These are phyloP conservation scores for Brevimyrus niger DNA, from an alignment of 2,113 vertebrate species.

Conservation along the genomic window DNA sequence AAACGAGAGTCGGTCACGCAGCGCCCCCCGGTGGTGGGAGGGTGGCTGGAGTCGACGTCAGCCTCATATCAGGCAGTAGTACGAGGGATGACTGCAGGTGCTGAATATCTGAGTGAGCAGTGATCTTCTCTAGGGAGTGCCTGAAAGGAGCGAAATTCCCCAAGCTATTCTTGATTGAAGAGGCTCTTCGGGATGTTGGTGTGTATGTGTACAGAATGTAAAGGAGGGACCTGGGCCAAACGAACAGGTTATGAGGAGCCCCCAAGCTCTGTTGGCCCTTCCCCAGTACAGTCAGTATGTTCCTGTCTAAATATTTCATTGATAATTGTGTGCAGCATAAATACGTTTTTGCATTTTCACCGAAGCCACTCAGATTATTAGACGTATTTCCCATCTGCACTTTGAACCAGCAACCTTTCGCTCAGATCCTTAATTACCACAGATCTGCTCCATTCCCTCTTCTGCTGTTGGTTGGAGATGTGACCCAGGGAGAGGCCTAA, in stretches of 20 bases:
- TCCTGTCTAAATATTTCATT: not conserved
- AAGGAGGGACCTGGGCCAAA: not conserved
- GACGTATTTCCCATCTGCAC: not conserved
- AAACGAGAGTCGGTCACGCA: conserved; percentile 58
- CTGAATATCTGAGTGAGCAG: not conserved
- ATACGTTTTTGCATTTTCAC: not conserved
- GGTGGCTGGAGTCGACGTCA: not conserved
- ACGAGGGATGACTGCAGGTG: not conserved
- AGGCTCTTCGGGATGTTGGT: not conserved
- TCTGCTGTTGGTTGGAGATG: not conserved
- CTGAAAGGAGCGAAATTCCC: not conserved
- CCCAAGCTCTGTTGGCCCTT: not conserved
- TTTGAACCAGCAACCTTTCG: not conserved
- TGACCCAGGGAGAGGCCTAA: not conserved
- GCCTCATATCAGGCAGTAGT: not conserved
- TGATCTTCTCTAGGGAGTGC: not conserved
- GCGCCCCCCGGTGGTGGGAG: conserved; percentile 53
- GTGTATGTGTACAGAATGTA: not conserved
- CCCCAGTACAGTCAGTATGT: not conserved
- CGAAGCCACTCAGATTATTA: not conserved
- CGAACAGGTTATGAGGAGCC: not conserved
- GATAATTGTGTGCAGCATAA: not conserved
- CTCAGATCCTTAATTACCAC: not conserved
- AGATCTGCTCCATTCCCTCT: not conserved
- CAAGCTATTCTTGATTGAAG: not conserved